phyloP scores from a whole-genome alignment of 2,888 invertebrate species.

The Tetranychus truncatus region DNA sequence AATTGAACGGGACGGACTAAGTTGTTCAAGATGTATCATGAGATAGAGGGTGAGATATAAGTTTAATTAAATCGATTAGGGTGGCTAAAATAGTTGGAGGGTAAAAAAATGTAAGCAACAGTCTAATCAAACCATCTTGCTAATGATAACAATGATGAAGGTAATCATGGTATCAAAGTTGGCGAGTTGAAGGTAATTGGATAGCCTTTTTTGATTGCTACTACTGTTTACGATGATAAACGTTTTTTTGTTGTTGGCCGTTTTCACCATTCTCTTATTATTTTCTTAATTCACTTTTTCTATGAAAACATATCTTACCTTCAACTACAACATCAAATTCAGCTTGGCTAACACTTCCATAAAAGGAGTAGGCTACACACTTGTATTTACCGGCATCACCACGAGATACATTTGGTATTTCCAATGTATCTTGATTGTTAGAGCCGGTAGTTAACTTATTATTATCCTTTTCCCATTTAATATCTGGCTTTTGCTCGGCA shows the following conservation, averaged over 20 bases:
- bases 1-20: too few species aligned
- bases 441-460: neutral
- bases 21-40: too few species aligned
- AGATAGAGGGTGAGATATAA: too few species aligned
- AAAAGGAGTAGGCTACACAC: neutral
- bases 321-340: neutral
- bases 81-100: too few species aligned
- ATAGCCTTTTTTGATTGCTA: too few species aligned
- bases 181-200: too few species aligned
- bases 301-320: neutral
- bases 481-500: neutral
- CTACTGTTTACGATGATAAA: too few species aligned
- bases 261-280: too few species aligned
- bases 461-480: neutral
- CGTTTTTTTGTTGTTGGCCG: too few species aligned
- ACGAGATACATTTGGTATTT: neutral
- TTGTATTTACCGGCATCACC: neutral
- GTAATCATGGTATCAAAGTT: too few species aligned
- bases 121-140: conserved; percentile 4
- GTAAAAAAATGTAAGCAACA: neutral
- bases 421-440: neutral
- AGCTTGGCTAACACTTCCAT: neutral
- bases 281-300: neutral
- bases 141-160: neutral
- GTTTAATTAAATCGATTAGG: too few species aligned